Percentiles rank a stretch among this genome's conserved stretches.
phyloP scores from a whole-genome alignment of 2,888 invertebrate genomes.

The Oscheius sp. region DNA sequence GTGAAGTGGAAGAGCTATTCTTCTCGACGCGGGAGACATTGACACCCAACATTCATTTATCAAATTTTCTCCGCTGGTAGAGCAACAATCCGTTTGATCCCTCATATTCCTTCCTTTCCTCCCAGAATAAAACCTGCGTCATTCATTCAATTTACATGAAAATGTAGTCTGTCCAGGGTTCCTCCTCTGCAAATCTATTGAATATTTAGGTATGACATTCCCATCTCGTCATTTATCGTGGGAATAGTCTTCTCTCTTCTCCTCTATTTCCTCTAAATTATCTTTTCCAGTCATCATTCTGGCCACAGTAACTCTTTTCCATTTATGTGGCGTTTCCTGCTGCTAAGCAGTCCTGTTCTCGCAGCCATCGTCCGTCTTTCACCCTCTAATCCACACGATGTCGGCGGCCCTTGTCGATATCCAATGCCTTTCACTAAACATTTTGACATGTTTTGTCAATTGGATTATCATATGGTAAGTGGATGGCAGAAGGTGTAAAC shows the following conservation, averaged over 20 bases:
- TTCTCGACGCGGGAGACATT: neutral
- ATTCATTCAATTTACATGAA: no score
- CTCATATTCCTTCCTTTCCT: no score
- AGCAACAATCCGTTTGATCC: no score
- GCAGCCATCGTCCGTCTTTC: slow-evolving; percentile 10
- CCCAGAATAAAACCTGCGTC: no score
- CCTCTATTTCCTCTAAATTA: neutral
- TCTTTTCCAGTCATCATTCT: neutral
- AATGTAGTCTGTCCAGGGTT: no score
- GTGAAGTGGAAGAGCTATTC: neutral
- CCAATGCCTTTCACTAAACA: slow-evolving; percentile 44
- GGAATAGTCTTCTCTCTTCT: neutral
- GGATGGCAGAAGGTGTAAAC: neutral
- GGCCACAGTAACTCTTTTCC: neutral
- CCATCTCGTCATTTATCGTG: neutral
- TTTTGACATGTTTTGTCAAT: slow-evolving; percentile 52
- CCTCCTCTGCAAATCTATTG: no score
- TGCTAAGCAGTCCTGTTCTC: neutral
- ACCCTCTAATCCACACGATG: slow-evolving; percentile 4
- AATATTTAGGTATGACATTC: neutral
- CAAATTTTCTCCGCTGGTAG: slow-evolving; percentile 16
- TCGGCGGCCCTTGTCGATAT: slow-evolving; percentile 43
- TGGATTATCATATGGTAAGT: slow-evolving; percentile 48
- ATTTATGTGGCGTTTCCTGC: slow-evolving; percentile 10
- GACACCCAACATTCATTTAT: slow-evolving; percentile 24